Base-by-base conservation (phyloP, 2,113 vertebrate species). In the Calonectris borealis region DNA sequence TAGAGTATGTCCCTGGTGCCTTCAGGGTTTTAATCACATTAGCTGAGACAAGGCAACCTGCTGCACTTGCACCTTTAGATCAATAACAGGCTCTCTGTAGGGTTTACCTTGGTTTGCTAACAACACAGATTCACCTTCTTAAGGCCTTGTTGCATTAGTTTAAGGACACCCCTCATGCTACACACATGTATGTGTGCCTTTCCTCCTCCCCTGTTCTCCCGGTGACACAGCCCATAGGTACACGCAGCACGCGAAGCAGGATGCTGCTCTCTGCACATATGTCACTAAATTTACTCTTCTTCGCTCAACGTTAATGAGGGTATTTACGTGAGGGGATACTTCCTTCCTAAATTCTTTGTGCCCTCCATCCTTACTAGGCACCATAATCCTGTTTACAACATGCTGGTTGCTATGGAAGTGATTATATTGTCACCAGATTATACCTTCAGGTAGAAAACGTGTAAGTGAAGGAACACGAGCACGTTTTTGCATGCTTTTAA, bases 361-460 rank as follows among this genome's bases (percentile, higher is more conserved):
- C 46, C 38, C 44, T 72, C 66, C 79, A 34, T 68, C 71, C 52
- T 58, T 92, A 49, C 26, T 9, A 26, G n/a, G 65, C 58, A 55
- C 54, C 73, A 65, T 66, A 95, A 88, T 86, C 71, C 89, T 42
- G 49, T 81, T 96, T 82, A 86, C 4, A 5, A 69, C 65, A 72
- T 6, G 27, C 52, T 65, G 55, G 78, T 68, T 89, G 72, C 88
- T 58, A 79, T 36, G 36, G 71, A 88, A 95, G 82, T 48, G 61
- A 83, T 89, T 79, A 68, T 21, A 54, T n/a, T 73, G 58, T 38
- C 95, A 85, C 54, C 46, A 77, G 36, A 66, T 91, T 83, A 51
- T 24, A 68, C 54, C 84, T 64, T 76, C 87, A 85, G 36, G 93
- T 73, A 38, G 61, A 73, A 94, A 90, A 68, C 1, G 0, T 26